Base-by-base conservation (phyloP, 2,888 invertebrate genomes). In the Plebejus melissa region DNA sequence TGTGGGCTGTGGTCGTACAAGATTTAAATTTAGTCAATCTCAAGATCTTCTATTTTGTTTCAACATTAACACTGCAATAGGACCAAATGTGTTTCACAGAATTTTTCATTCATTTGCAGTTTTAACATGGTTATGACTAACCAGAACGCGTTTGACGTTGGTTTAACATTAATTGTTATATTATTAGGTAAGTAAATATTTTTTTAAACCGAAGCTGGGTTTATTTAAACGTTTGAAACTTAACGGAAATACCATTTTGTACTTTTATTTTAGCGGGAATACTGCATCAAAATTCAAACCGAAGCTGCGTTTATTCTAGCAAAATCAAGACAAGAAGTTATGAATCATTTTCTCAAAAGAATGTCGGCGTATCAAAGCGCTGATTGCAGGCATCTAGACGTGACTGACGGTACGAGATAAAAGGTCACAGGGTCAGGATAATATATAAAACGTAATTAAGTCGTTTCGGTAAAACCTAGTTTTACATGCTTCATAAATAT, bases 271-370 rank as follows among this genome's bases (percentile, higher is more conserved):
- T 46, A 46, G 46, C 46, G 9, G 9, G 2, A 41, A 41, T 41
- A 41, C 41, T 41, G 9, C 46, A 11, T 46, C 16, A 54, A 54
- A 54, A 4, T 54, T 1, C 16, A 16, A 16, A 50, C 13, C 50
- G 13, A 50, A 13, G 16, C 2, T 50, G 50, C 50, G 13, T 50
- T 50, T 16, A 50, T 50, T 13, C 4, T 4, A 78, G 78, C 78
- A 79, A 79, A 79, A 78, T 54, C 78, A 77, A 74, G 78, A 76
- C 54, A 79, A 74, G 70, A 71, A 75, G 75, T 77, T 76, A 77
- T 80, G 80, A 80, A 74, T 80, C 80, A 80, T 80, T 79, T 80
- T 75, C 79, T 78, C 77, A 77, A 78, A 71, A 79, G 79, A 79
- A 79, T 79, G 78, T 76, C 70, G 75, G 76, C 75, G 69, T 50